A percentile compares a stretch with the other conserved stretches of the same genome.
These are phyloP conservation scores for Catostylus mosaicus DNA, from an alignment of 30 jellyfish, hydroid and myxozoan species.

Conservation along the genomic window DNA sequence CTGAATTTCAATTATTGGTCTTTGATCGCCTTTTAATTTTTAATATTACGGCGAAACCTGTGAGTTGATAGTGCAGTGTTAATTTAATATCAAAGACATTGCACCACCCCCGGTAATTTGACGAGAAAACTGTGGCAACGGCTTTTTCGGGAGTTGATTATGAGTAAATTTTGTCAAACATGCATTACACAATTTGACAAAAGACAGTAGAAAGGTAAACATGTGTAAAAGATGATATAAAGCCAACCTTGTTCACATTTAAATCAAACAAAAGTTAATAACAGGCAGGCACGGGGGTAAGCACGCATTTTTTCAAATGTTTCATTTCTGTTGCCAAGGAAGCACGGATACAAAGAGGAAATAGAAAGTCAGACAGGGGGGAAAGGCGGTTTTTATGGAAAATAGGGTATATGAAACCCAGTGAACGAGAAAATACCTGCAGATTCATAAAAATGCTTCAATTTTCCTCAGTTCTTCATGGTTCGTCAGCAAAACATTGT, in stretches of 20 bases:
- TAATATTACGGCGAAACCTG: background rate
- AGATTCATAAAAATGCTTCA: no score
- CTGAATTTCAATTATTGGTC: background rate
- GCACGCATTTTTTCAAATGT: background rate
- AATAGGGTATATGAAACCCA: no score
- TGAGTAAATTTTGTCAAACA: background rate
- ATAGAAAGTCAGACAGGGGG: no score
- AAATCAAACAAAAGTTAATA: background rate
- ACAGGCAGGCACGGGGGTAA: background rate
- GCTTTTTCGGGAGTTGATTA: background rate
- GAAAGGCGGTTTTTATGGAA: no score
- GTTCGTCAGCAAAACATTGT: no score
- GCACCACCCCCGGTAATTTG: background rate
- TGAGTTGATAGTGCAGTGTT: background rate
- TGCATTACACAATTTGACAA: background rate
- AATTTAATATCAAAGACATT: background rate
- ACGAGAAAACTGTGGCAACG: background rate
- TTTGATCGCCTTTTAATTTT: background rate
- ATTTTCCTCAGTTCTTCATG: no score
- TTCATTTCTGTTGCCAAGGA: background rate
- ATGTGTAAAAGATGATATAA: background rate
- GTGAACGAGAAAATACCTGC: no score
- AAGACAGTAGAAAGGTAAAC: background rate
- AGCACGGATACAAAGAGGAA: background rate
- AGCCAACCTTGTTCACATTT: background rate